Evolutionary conservation across 2,888 invertebrate genomes (phyloP).

Genomic region (Lithophane ornitopus): DNA sequence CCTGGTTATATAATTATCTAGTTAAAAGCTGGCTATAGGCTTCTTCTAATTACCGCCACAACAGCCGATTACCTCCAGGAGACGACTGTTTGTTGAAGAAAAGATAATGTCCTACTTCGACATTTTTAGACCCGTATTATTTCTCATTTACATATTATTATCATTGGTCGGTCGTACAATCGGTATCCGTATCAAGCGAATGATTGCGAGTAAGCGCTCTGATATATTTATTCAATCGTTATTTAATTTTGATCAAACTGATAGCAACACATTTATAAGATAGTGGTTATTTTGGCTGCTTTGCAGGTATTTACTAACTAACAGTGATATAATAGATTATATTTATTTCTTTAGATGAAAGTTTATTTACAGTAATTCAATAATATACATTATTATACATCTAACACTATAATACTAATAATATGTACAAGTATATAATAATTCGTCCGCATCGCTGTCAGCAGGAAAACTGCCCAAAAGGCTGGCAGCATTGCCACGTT

Average conservation of each 20-base stretch:
- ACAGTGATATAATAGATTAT: background rate
- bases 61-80: background rate
- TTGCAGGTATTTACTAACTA: background rate
- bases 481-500: too few relatives aligned
- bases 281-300: background rate
- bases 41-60: background rate
- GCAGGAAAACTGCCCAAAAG: too few relatives aligned
- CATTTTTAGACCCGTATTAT: background rate
- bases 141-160: constrained; percentile 2
- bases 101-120: background rate
- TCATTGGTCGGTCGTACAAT: constrained; percentile 7
- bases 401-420: too few relatives aligned
- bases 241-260: constrained; percentile 30
- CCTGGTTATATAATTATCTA: background rate
- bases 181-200: constrained; percentile 6
- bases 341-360: too few relatives aligned
- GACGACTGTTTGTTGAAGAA: background rate
- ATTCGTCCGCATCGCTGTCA: too few relatives aligned
- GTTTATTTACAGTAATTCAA: too few relatives aligned
- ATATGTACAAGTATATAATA: too few relatives aligned
- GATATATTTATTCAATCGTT: constrained; percentile 36
- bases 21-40: background rate
- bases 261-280: constrained; percentile 7
- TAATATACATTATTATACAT: too few relatives aligned
- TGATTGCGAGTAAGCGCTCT: constrained; percentile 24